These are phyloP conservation scores for Apistogramma diplotaenia DNA, from an alignment of 2,113 vertebrate species.

Conservation along the genomic window DNA sequence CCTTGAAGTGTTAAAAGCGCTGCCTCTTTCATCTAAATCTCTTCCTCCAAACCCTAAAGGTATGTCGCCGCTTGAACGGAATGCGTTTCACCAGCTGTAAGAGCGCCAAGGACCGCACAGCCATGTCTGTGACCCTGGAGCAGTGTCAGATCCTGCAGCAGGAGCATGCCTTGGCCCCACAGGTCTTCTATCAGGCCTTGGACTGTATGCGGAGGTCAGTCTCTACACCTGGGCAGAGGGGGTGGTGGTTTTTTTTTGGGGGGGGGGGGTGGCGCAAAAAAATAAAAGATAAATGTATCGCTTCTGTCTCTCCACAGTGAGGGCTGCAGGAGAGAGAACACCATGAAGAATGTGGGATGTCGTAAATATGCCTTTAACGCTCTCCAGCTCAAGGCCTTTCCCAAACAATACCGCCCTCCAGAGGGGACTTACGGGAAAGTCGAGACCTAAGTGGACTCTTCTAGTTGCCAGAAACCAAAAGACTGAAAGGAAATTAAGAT, in stretches of 20 bases:
- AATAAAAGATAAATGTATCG: conserved; percentile 53
- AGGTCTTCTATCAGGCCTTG: conserved; percentile 96
- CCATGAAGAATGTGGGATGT: conserved; percentile 99
- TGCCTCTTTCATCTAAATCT: neutral
- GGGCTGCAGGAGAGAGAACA: conserved; percentile 99
- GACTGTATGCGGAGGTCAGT: conserved; percentile 99
- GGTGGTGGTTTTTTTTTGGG: too few relatives aligned
- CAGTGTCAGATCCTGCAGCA: conserved; percentile 95
- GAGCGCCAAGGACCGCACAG: conserved; percentile 98
- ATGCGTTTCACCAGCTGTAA: conserved; percentile 98
- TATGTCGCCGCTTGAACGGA: conserved; percentile 93
- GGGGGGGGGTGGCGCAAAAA: neutral
- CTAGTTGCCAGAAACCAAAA: conserved; percentile 9
- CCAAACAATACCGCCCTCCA: conserved; percentile 97
- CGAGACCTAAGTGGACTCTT: conserved; percentile 85
- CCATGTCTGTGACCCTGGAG: conserved; percentile 98
- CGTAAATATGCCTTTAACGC: conserved; percentile 99
- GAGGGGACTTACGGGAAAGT: conserved; percentile 99
- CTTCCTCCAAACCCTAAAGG: conserved; percentile 63
- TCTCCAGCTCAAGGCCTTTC: conserved; percentile 98
- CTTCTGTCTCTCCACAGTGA: conserved; percentile 84
- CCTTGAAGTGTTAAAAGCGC: neutral
- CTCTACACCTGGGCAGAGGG: too few relatives aligned
- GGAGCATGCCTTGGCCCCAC: conserved; percentile 94
- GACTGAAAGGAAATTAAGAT: conserved; percentile 21